phyloP scores from a whole-genome alignment of 1,140 invertebrate species.

The Yoshiicerus persimilis region DNA sequence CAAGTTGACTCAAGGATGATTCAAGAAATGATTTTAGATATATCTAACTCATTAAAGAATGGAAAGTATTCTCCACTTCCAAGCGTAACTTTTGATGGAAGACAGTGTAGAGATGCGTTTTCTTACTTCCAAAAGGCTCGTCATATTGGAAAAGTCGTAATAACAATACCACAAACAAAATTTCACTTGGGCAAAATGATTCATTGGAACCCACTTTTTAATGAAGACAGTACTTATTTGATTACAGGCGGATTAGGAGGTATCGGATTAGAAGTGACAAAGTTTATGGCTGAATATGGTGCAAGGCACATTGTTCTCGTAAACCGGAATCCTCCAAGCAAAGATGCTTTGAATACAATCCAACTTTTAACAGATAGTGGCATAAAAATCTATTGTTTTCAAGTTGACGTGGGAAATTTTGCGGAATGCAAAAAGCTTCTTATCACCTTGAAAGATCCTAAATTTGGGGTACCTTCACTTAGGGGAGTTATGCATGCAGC shows the following conservation, averaged over 20 bases:
- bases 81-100: neutral
- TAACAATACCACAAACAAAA: neutral
- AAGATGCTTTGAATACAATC: neutral
- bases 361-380: too few species aligned
- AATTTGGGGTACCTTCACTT: too few species aligned
- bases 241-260: conserved; percentile 35
- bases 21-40: neutral
- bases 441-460: too few species aligned
- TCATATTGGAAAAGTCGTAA: conserved; percentile 1
- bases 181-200: neutral
- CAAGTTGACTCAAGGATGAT: neutral
- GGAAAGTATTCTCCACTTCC: neutral
- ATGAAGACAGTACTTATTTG: too few species aligned
- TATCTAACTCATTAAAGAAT: neutral
- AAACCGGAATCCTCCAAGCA: neutral
- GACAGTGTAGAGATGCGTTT: neutral
- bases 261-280: conserved; percentile 25
- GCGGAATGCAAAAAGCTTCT: too few species aligned
- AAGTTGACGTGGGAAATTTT: too few species aligned
- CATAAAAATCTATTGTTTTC: too few species aligned
- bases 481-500: too few species aligned
- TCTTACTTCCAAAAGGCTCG: neutral
- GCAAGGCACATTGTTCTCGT: conserved; percentile 21
- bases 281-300: conserved; percentile 28
- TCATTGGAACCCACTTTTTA: neutral